Evolutionary conservation across 2,797 vertebrate genomes (phyloP).

Genomic region (Peromyscus nudipes): DNA sequence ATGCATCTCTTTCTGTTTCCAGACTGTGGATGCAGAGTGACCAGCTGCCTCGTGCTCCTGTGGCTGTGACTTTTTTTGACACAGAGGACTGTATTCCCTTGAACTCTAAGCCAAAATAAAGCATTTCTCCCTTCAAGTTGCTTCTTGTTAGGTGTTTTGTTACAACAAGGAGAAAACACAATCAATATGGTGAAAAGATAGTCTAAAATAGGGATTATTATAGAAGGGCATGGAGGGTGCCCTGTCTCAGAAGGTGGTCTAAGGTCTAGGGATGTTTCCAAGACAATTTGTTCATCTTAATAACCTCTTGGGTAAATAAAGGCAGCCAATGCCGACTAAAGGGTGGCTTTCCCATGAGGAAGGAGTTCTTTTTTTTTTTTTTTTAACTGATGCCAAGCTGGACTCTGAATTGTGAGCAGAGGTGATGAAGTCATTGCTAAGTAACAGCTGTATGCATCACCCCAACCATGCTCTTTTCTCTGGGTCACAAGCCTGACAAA

Average conservation of each 20-base stretch:
- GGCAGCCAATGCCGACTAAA: conserved; percentile 10
- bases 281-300: background rate
- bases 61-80: background rate
- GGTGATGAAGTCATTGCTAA: background rate
- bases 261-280: conserved; percentile 41
- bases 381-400: background rate
- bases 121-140: background rate
- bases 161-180: background rate
- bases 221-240: background rate
- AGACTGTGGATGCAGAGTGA: background rate
- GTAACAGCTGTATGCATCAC: background rate
- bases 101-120: background rate
- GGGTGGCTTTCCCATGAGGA: background rate
- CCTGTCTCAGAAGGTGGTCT: conserved; percentile 42
- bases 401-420: conserved; percentile 20
- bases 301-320: conserved; percentile 12
- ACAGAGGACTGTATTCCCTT: background rate
- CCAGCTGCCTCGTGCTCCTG: background rate
- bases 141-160: background rate
- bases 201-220: conserved; percentile 19
- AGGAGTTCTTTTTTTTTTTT: background rate
- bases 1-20: background rate
- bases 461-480: background rate
- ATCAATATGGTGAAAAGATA: conserved; percentile 23
- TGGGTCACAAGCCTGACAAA: background rate